Conservation (phyloP, 1,140 invertebrate genomes). For the Pogonomyrmex barbatus region DNA sequence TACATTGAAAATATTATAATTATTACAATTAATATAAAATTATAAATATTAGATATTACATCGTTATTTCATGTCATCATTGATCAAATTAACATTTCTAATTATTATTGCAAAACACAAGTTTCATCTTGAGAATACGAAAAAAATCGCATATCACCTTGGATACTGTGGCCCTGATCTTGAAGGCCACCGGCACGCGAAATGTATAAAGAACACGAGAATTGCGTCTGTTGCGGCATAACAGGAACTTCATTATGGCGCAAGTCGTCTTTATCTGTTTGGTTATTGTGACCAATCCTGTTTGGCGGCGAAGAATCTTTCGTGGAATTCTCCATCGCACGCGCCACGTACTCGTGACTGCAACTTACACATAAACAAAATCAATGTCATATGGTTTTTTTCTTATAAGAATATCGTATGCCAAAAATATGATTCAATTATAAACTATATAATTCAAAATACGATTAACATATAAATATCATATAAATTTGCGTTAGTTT, state of each 20-base stretch:
- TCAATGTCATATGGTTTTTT: background rate
- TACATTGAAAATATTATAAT: background rate
- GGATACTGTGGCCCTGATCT: conserved; percentile 67
- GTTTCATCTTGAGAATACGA: conserved; percentile 1
- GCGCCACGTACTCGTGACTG: conserved; percentile 27
- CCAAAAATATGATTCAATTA: background rate
- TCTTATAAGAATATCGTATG: background rate
- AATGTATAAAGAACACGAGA: conserved; percentile 83
- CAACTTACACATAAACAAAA: background rate
- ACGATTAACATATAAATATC: background rate
- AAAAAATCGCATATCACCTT: conserved; percentile 38
- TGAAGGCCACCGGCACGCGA: conserved; percentile 76
- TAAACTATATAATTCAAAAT: too few species aligned
- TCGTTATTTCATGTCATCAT: background rate
- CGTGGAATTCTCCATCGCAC: conserved; percentile 69
- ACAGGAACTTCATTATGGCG: conserved; percentile 19
- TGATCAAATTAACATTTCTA: background rate
- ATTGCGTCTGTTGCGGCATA: conserved; percentile 66
- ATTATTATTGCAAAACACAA: background rate
- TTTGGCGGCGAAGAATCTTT: conserved; percentile 19
- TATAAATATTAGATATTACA: conserved; percentile 6
- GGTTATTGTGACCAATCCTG: conserved; percentile 13
- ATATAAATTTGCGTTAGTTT: background rate
- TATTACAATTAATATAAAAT: too few species aligned
- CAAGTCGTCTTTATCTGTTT: conserved; percentile 15